Conservation (phyloP, 2,113 vertebrate species). For the Hirundichthys speculiger region DNA sequence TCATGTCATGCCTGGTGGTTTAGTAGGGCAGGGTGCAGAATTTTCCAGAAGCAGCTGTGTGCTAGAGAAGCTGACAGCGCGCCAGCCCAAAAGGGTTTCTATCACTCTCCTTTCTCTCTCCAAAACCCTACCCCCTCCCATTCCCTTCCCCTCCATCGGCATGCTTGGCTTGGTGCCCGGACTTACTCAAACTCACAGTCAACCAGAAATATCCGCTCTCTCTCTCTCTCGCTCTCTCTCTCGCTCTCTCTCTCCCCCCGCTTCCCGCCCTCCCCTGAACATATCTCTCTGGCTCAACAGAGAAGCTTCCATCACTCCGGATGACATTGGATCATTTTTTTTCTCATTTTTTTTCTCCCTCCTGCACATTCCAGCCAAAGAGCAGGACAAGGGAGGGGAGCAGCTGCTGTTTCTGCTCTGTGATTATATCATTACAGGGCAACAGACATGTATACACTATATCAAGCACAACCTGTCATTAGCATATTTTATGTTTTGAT, state of each 20-base stretch:
- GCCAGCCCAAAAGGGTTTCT: conserved; percentile 85
- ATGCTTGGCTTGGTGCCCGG: conserved; percentile 86
- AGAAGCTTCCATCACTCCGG: conserved; percentile 88
- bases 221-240: no score
- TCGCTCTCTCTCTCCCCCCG: conserved; percentile 7
- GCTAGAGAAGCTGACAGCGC: conserved; percentile 82
- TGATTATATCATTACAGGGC: conserved; percentile 91
- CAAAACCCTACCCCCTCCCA: conserved; percentile 24
- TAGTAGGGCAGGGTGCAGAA: conserved; percentile 90
- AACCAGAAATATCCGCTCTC: conserved; percentile 78
- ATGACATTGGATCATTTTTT: conserved; percentile 87
- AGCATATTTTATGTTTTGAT: conserved; percentile 80
- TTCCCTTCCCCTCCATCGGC: conserved; percentile 74
- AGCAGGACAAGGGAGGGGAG: conserved; percentile 61
- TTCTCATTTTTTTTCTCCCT: conserved; percentile 17
- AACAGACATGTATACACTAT: conserved; percentile 88
- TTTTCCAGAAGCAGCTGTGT: conserved; percentile 98
- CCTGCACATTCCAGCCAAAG: conserved; percentile 74
- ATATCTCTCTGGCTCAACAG: conserved; percentile 86
- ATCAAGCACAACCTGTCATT: conserved; percentile 88
- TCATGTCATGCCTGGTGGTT: conserved; percentile 89
- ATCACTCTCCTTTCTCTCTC: conserved; percentile 52
- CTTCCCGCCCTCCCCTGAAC: conserved; percentile 70
- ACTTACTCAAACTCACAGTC: conserved; percentile 86
- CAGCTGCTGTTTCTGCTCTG: conserved; percentile 81